phyloP scores from a whole-genome alignment of 2,888 invertebrate genomes.

The Aphrophora alni region DNA sequence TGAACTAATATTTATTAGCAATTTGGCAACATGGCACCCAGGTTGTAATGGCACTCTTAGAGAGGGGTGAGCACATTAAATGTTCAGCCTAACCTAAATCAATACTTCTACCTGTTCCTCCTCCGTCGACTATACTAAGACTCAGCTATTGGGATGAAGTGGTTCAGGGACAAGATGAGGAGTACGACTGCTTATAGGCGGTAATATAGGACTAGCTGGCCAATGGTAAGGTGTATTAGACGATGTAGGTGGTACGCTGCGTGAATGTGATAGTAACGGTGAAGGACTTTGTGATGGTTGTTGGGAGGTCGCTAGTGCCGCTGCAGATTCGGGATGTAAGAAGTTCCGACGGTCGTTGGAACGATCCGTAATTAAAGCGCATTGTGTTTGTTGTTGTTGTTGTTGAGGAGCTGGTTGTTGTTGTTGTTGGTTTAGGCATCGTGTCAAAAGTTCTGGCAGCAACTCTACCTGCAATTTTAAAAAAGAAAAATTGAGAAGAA shows the following conservation, averaged over 20 bases:
- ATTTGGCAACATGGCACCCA: not conserved
- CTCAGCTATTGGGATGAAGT: conserved; percentile 53
- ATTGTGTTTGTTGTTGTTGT: conserved; percentile 46
- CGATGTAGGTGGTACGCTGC: conserved; percentile 52
- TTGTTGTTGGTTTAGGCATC: conserved; percentile 71
- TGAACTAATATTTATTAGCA: no score
- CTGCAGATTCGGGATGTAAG: conserved; percentile 87
- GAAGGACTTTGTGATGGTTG: conserved; percentile 43
- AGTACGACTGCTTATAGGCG: conserved; percentile 72
- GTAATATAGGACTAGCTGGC: conserved; percentile 62
- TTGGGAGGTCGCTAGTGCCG: conserved; percentile 56
- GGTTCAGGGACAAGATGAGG: conserved; percentile 74
- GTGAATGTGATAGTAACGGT: conserved; percentile 50
- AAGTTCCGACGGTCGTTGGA: conserved; percentile 69
- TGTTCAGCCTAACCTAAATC: conserved; percentile 40
- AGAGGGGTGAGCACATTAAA: conserved; percentile 23
- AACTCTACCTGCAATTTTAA: conserved; percentile 82
- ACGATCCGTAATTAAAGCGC: conserved; percentile 49
- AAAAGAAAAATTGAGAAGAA: no score
- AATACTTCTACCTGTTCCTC: conserved; percentile 40
- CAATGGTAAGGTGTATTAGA: conserved; percentile 51
- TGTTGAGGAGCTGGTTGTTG: conserved; percentile 53
- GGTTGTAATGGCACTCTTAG: no score
- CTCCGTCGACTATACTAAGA: conserved; percentile 41
- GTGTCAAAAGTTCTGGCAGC: conserved; percentile 81